Conservation (phyloP, 2,888 invertebrate genomes). For the Campopleginae sp. region DNA sequence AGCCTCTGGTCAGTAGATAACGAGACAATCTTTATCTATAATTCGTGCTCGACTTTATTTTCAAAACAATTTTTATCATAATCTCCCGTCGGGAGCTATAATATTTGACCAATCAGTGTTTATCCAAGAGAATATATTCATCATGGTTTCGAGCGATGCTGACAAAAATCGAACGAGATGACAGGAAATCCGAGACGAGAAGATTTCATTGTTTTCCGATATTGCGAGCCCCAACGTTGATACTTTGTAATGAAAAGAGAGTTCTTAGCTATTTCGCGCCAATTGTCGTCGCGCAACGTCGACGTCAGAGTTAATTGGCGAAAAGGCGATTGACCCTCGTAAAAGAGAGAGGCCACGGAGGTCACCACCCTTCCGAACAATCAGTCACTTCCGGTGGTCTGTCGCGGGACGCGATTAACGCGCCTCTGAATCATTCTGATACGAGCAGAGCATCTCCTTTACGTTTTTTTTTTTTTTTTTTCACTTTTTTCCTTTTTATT, state of each 20-base stretch:
- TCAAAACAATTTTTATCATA: not conserved
- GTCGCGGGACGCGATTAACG: slow-evolving; percentile 72
- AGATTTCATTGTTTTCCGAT: not conserved
- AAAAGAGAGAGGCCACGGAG: slow-evolving; percentile 72
- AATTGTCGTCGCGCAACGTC: slow-evolving; percentile 31
- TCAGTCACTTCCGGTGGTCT: slow-evolving; percentile 82
- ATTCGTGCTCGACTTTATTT: not conserved
- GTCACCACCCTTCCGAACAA: slow-evolving; percentile 82
- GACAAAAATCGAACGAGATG: not conserved
- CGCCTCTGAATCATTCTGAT: slow-evolving; percentile 81
- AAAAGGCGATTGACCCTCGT: slow-evolving; percentile 80
- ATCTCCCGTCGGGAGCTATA: not conserved
- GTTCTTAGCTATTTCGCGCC: not conserved
- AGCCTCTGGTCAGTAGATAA: not conserved
- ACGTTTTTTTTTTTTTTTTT: not conserved
- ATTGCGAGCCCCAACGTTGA: not conserved
- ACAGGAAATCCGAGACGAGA: not conserved
- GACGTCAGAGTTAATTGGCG: slow-evolving; percentile 75
- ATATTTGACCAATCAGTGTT: not conserved
- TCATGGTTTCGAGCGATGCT: not conserved
- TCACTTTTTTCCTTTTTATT: not conserved
- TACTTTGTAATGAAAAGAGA: too few relatives aligned
- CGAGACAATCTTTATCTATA: not conserved
- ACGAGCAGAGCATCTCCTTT: slow-evolving; percentile 63
- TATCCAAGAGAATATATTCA: not conserved